These are phyloP conservation scores for Sitta carolinensis DNA, from an alignment of 2,797 vertebrate species.

Conservation along the genomic window DNA sequence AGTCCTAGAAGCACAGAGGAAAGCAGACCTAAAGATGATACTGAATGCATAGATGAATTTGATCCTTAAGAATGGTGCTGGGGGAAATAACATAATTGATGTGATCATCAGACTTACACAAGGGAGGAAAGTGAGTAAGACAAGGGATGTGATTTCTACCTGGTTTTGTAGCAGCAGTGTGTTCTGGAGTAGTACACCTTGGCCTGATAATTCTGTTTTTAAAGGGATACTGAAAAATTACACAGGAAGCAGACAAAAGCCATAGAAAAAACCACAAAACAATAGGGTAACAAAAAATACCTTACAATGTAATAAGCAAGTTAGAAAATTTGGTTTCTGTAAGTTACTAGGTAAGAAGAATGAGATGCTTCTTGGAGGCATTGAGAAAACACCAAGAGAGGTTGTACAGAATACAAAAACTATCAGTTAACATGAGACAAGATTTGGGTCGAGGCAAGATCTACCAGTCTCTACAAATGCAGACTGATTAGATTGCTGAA, in stretches of 20 bases:
- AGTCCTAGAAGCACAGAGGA: neutral
- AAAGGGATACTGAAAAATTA: neutral
- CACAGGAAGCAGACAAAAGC: neutral
- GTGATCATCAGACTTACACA: neutral
- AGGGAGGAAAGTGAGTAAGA: neutral
- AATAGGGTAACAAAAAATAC: neutral
- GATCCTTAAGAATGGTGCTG: neutral
- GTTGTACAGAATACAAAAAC: neutral
- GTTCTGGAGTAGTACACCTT: neutral
- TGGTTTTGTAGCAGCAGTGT: neutral
- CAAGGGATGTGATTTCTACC: neutral
- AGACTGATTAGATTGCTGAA: neutral
- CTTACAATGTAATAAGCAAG: neutral
- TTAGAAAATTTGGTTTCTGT: neutral
- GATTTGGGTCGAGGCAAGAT: neutral
- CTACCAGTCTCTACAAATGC: neutral
- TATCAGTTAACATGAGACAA: neutral
- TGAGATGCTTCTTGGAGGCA: neutral
- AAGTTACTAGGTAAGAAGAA: neutral
- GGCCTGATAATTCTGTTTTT: neutral
- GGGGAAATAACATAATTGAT: neutral
- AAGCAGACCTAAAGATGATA: neutral
- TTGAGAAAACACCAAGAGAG: neutral
- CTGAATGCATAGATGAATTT: neutral
- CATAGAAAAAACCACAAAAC: neutral